Conservation (phyloP, 2,113 vertebrate genomes). For the Neodon shergylaensis region DNA sequence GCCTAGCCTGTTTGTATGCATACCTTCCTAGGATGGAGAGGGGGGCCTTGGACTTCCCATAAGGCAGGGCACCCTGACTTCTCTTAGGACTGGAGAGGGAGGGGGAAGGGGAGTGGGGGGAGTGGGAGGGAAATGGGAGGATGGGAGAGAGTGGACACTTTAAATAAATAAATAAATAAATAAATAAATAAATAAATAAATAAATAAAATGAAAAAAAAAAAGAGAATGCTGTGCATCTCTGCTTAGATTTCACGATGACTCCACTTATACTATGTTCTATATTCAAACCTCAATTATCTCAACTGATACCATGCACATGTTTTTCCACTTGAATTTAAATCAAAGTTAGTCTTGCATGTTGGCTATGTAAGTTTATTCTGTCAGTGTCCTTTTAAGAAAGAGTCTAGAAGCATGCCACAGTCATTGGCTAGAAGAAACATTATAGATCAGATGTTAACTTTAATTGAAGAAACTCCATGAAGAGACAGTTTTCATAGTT, state of each 20-base stretch:
- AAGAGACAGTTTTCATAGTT: not conserved
- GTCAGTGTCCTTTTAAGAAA: not conserved
- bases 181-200: too few species aligned
- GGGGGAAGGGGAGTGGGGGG: too few species aligned
- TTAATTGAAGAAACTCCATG: not conserved
- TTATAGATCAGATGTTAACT: fast-evolving
- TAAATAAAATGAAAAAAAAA: too few species aligned
- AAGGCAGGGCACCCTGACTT: too few species aligned
- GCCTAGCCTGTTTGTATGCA: too few species aligned
- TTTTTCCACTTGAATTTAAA: not conserved
- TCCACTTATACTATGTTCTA: not conserved
- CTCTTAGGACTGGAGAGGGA: too few species aligned
- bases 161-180: too few species aligned
- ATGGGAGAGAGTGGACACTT: too few species aligned
- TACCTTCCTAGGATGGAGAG: too few species aligned
- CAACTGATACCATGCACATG: not conserved
- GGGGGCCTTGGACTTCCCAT: too few species aligned
- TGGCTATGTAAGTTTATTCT: not conserved
- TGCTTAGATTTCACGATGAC: not conserved
- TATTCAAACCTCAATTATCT: not conserved
- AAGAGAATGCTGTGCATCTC: not conserved
- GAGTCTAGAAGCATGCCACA: not conserved
- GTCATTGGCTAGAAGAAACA: not conserved
- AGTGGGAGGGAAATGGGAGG: too few species aligned
- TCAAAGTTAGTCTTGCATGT: not conserved